Percentiles rank a stretch among this genome's conserved stretches.
Evolutionary conservation across 2,888 invertebrate species (phyloP).

Genomic region (Paralinhomoeus sp.): DNA sequence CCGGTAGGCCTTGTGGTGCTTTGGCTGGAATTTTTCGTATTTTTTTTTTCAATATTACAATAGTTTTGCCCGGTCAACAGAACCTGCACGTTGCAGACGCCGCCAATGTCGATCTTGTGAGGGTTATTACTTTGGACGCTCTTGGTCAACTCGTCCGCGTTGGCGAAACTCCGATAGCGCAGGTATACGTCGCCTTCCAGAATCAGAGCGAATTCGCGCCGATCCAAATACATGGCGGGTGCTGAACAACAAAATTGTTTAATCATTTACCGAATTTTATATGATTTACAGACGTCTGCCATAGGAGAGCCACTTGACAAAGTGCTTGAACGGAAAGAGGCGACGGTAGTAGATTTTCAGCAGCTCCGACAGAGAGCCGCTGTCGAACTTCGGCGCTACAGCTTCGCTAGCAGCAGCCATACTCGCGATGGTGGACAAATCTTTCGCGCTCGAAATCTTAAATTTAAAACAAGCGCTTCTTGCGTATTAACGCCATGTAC

Average conservation of each 20-base stretch:
- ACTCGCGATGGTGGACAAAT: no score
- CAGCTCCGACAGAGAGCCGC: conserved; percentile 44
- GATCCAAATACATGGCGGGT: conserved; percentile 28
- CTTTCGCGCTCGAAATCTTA: no score
- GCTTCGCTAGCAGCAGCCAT: no score
- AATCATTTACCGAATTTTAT: no score
- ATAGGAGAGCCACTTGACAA: conserved; percentile 70
- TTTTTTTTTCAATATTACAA: no score
- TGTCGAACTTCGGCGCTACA: no score
- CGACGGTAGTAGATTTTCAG: conserved; percentile 67
- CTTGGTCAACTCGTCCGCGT: conserved; percentile 52
- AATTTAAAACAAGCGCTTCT: no score
- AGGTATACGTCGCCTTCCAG: conserved; percentile 74
- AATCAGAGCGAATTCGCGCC: conserved; percentile 80
- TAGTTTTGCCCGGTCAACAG: conserved; percentile 1
- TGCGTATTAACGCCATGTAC: no score
- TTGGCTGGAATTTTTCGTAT: no score
- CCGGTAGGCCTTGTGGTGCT: conserved; percentile 27
- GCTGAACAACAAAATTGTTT: no score
- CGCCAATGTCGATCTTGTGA: conserved; percentile 85
- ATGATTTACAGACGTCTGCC: conserved; percentile 44
- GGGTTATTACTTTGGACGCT: conserved; percentile 57
- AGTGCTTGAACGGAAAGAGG: conserved; percentile 62
- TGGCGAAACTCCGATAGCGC: conserved; percentile 60
- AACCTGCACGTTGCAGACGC: conserved; percentile 42